Base-by-base conservation (phyloP, 1,140 invertebrate genomes). In the Hyles euphorbiae region DNA sequence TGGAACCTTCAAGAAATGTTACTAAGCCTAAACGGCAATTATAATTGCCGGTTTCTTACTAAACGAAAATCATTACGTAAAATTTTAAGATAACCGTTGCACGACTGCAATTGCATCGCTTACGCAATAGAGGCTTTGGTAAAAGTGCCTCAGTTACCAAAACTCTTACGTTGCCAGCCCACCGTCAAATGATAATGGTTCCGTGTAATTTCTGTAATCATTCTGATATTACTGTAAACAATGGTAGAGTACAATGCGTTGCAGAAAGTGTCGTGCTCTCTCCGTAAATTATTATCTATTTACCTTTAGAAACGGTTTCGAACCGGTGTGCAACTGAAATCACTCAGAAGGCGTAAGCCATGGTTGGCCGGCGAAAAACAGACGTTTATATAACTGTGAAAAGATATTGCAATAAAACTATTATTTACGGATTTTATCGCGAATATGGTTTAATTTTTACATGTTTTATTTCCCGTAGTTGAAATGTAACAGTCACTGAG, bases 261-360 rank as follows among this genome's bases (percentile, higher is more conserved):
- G 58, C 61, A 60, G 65, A 74, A 70, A 70, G 62, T 58, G 56
- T 59, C 36, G 53, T 55, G 56, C 67, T 75, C 72, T 74, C 77
- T 67, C 70, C 65, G 65, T 59, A 70, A 78, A 74, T 76, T 67
- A 68, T 74, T 70, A 72, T 67, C 58, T 60, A 71, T 67, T 74
- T 72, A 61, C 59, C 58, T 62, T 68, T 70, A 56, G 66, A 71
- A 76, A 72, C 64, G 63, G 67, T 66, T 60, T 54, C 63, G 56
- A 68, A 69, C 61, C 59, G 66, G 59, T 60, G 60, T 69, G 65
- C 49, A 53, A 69, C 58, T 63, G 55, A 61, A 61, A 63, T 61
- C 58, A 56, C 59, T 61, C 44, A 44, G 36, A 40, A 40, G 36
- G 4, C 36, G 36, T 8, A 40, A 40, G 36, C 8, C 4, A 40